Conservation (phyloP, 1,140 invertebrate species). For the Cataglyphis hispanica region DNA sequence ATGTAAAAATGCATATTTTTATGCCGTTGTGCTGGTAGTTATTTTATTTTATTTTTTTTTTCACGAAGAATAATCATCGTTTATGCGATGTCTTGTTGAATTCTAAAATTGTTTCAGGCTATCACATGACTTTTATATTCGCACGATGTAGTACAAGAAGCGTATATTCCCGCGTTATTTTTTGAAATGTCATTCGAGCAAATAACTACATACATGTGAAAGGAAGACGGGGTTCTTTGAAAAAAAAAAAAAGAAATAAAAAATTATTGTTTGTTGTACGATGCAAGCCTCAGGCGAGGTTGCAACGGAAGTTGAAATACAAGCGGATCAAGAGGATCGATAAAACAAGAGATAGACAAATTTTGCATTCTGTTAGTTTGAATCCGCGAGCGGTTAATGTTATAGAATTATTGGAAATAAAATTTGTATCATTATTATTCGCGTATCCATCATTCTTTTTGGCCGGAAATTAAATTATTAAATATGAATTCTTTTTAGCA, state of each 20-base stretch:
- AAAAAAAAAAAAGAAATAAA: background rate
- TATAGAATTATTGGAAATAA: too few species aligned
- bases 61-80: background rate
- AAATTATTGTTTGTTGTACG: background rate
- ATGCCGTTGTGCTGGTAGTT: background rate
- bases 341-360: background rate
- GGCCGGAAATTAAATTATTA: background rate
- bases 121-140: background rate
- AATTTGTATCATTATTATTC: background rate
- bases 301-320: background rate
- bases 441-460: background rate
- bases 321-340: background rate
- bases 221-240: background rate
- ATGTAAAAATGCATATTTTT: conserved; percentile 4
- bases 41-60: background rate
- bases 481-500: conserved; percentile 3
- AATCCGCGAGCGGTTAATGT: background rate
- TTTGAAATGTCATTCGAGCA: background rate
- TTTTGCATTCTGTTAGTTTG: conserved; percentile 17
- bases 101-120: background rate
- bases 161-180: background rate
- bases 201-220: background rate
- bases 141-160: background rate
- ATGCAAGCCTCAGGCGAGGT: background rate
- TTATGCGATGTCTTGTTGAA: background rate